Base-by-base conservation (phyloP, 2,888 invertebrate species). In the Hyposoter didymator region DNA sequence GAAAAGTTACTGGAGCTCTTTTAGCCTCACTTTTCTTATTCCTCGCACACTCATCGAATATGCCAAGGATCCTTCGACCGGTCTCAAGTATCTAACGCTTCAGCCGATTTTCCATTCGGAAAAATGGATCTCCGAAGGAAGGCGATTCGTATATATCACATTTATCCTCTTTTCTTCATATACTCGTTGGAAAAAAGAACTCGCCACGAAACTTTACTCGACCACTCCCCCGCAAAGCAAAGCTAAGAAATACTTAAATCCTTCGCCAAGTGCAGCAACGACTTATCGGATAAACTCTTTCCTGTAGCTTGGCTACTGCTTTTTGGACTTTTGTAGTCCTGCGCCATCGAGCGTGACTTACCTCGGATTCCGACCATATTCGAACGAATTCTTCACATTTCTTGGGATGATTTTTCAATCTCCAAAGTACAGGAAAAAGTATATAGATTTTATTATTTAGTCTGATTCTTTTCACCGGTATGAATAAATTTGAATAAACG, bases 41-140 rank as follows among this genome's bases (percentile, higher is more conserved):
- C 79, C 72, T 74, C 67, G 81, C 81, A 47, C 85, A 82, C 78
- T 85, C 85, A 85, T 85, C 85, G 85, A 85, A 85, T 85, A 85
- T 85, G 82, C 85, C 72, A 67, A 85, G 85, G 70, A 79, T 82
- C 85, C 85, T 85, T 73, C 82, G 79, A 79, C 49, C 35, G 66
- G 82, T 82, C 85, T 85, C 85, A 82, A 85, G 85, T 79, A 66
- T 78, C 82, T 79, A 70, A 80, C 82, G 74, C 75, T 82, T 79
- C 76, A 55, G 59, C 22, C 79, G 47, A 75, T 74, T 82, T 79
- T 72, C 74, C 47, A 81, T 82, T 78, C 69, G 45, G 74, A 85
- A 85, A 85, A 85, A 85, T 85, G 85, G 72, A 85, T 85, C 82
- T 55, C 43, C 67, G 49, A 82, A 82, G 52, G n/a, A 66, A 59